Evolutionary conservation across 2,888 invertebrate species (phyloP).

Genomic region (Cantharis nigra): DNA sequence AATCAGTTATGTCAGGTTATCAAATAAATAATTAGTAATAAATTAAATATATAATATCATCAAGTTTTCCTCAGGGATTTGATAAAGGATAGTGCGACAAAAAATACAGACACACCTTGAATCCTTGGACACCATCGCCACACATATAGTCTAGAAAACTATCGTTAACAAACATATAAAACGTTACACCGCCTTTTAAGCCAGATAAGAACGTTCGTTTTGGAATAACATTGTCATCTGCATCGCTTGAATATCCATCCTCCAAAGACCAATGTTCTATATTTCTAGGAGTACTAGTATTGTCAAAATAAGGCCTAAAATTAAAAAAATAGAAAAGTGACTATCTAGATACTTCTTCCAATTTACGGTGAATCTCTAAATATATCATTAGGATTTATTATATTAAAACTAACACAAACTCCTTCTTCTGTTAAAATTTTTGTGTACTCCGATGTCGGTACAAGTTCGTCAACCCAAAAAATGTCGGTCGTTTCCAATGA

Average conservation of each 20-base stretch:
- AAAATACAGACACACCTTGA: not conserved
- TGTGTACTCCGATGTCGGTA: not conserved
- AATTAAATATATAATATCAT: not conserved
- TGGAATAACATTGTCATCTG: slow-evolving; percentile 61
- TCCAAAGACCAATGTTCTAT: not conserved
- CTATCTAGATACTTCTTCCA: not conserved
- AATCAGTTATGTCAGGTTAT: too few relatives aligned
- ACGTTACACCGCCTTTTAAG: slow-evolving; percentile 49
- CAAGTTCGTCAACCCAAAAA: not conserved
- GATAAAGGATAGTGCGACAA: not conserved
- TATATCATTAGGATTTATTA: slow-evolving; percentile 4
- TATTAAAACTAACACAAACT: slow-evolving; percentile 13
- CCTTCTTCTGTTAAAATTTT: slow-evolving; percentile 5
- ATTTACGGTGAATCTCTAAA: not conserved
- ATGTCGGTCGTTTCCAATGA: not conserved
- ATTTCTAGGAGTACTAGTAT: not conserved
- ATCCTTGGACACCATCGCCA: slow-evolving; percentile 7
- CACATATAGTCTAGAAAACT: slow-evolving; percentile 3
- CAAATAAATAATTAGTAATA: too few relatives aligned
- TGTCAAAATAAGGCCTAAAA: not conserved
- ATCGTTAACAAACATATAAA: slow-evolving; percentile 53
- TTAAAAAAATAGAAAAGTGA: not conserved
- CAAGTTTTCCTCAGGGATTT: not conserved
- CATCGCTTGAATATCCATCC: not conserved
- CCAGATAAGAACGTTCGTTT: slow-evolving; percentile 59